phyloP scores from a whole-genome alignment of 2,113 vertebrate species.

The Charadrius vociferus region DNA sequence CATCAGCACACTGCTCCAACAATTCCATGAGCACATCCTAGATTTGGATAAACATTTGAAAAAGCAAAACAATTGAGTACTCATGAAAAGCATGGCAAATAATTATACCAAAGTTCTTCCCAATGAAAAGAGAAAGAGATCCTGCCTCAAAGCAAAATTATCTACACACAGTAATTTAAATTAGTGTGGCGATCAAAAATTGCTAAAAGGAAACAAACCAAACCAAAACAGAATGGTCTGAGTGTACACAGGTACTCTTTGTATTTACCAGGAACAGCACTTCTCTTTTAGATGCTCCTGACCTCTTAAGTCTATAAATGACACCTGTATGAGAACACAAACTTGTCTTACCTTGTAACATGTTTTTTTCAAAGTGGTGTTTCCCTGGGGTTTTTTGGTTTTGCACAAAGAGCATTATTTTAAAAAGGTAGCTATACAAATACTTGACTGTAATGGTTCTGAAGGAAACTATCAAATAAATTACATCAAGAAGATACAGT shows the following conservation, averaged over 20 bases:
- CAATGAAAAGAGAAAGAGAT: not conserved
- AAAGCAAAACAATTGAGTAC: not conserved
- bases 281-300: not conserved
- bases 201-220: not conserved
- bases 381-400: not conserved
- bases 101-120: not conserved
- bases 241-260: not conserved
- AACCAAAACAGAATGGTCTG: not conserved
- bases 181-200: not conserved
- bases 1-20: constrained; percentile 93
- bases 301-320: not conserved
- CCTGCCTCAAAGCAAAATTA: not conserved
- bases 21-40: constrained; percentile 97
- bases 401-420: not conserved
- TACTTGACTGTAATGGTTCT: not conserved
- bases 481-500: not conserved
- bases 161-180: not conserved
- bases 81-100: not conserved
- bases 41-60: constrained; percentile 24
- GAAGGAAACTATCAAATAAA: not conserved
- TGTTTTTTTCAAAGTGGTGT: not conserved
- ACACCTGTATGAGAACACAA: not conserved
- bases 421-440: not conserved
- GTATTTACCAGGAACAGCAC: not conserved
- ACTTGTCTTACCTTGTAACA: not conserved